Evolutionary conservation across 2,113 vertebrate genomes (phyloP), one percentile per base, ranked within the genome.

Genomic region (Thunnus thynnus): DNA sequence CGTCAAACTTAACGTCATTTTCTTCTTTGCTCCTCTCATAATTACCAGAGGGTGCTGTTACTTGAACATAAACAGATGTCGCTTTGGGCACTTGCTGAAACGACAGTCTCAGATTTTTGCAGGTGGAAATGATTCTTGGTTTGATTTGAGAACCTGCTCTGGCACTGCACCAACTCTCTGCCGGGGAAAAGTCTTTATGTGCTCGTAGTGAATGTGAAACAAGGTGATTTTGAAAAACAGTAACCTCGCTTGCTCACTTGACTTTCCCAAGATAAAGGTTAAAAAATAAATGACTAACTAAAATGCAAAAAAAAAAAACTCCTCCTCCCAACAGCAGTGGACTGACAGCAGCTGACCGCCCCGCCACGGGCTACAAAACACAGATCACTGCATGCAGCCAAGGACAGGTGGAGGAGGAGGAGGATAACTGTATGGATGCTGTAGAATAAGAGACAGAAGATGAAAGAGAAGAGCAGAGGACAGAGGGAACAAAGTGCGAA

Each of bases 341-440:
- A 30, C 58, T 57, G 72, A 18, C 52, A 14, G 78, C 13, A 13
- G 30, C 54, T 57, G 61, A 57, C 22, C 11, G 30, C 48, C 4
- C 8, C 14, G 1, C 67, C 55, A 14, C 50, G 9, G 84, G 75
- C 71, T 76, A 13, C 36, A 3, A 83, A 63, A 61, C 70, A 51
- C 76, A 36, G 16, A 68, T 76, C 72, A 4, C 76, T 54, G 81
- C 72, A 55, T 68, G 81, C 67, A 7, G 76, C 62, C 56, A 50
- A 80, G 85, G 76, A 77, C 76, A 72, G 81, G 60, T 71, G 36
- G 36, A 41, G 36, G 36, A 41, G 36, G 36, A 41, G 75, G 84
- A 70, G 76, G 27, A 63, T 30, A 30, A 75, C 52, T 63, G 76
- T 54, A 60, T 61, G 48, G 67, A 75, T 16, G 78, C 30, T 68